Evolutionary conservation across 2,113 vertebrate genomes (phyloP).

Genomic region (Otocyon megalotis): DNA sequence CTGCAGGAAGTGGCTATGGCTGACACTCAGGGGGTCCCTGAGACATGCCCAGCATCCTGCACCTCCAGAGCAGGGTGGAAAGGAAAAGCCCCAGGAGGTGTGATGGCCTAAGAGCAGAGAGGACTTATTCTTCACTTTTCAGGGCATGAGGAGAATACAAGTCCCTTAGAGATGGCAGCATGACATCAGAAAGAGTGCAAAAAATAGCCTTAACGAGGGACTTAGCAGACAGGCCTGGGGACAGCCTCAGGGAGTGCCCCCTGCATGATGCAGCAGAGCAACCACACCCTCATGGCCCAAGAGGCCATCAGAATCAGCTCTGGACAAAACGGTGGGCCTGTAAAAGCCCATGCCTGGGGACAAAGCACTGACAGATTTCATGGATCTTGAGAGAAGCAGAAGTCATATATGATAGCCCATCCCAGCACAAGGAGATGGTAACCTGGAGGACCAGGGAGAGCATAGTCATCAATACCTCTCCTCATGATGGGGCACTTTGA

Average conservation of each 20-base stretch:
- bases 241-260: background rate
- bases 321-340: background rate
- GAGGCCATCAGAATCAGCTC: background rate
- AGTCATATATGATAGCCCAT: background rate
- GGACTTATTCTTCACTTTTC: background rate
- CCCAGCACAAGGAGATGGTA: background rate
- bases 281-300: background rate
- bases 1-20: background rate
- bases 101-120: background rate
- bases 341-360: background rate
- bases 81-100: background rate
- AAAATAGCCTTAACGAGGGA: background rate
- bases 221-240: background rate
- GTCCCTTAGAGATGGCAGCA: background rate
- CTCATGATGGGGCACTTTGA: background rate
- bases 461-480: accelerated
- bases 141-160: background rate
- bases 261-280: background rate
- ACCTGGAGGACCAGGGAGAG: background rate
- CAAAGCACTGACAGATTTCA: background rate
- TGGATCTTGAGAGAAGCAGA: background rate
- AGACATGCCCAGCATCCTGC: background rate
- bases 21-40: background rate
- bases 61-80: background rate
- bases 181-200: background rate